phyloP scores from a whole-genome alignment of 2,113 vertebrate species.

The Chlorodrepanis virens region DNA sequence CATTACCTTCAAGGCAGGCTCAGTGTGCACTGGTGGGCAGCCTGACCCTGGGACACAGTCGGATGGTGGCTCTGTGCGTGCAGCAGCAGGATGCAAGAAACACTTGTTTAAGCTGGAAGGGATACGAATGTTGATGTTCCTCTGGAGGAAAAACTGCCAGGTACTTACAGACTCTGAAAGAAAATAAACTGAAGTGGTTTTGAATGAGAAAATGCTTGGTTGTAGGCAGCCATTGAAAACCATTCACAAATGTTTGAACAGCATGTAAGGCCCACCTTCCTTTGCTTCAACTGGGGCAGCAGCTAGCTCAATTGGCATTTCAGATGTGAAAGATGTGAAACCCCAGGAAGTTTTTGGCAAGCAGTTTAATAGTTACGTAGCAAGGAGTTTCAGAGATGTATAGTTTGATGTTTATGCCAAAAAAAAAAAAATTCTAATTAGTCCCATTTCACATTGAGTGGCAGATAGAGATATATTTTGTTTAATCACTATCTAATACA shows the following conservation, averaged over 20 bases:
- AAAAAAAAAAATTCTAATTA: not conserved
- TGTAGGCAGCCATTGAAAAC: not conserved
- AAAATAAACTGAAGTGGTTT: not conserved
- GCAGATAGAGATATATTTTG: conserved; percentile 35
- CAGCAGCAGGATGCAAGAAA: not conserved
- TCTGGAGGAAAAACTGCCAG: not conserved
- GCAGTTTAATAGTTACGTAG: not conserved
- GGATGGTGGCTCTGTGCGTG: not conserved
- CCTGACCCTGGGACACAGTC: fast-evolving
- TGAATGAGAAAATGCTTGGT: not conserved
- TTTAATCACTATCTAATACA: conserved; percentile 34
- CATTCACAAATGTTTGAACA: not conserved
- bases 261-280: not conserved
- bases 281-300: not conserved
- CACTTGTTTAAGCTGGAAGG: not conserved
- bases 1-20: fast-evolving
- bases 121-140: not conserved
- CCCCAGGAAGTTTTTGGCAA: not conserved
- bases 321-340: not conserved
- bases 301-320: not conserved
- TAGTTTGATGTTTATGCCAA: conserved; percentile 20
- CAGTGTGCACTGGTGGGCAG: not conserved
- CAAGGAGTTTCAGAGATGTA: conserved; percentile 5
- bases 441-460: conserved; percentile 29
- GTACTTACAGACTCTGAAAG: not conserved